Evolutionary conservation across 2,797 vertebrate species (phyloP).

Genomic region (Pangasius larnaudii): DNA sequence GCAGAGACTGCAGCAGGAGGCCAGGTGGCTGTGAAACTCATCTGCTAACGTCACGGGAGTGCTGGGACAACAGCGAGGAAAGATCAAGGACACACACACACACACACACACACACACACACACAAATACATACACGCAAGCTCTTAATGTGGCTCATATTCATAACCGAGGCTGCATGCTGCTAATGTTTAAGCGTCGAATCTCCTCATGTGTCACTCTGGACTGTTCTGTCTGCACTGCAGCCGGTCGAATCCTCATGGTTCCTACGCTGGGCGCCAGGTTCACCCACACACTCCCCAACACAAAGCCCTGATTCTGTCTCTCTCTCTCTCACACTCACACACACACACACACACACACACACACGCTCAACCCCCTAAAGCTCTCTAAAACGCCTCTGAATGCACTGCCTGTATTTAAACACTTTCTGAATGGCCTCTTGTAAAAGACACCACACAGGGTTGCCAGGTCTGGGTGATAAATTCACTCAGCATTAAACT

Average conservation of each 20-base stretch:
- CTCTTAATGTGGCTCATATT: not conserved
- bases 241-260: not conserved
- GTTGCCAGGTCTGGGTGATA: not conserved
- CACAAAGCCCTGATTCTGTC: slow-evolving; percentile 25
- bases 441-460: not conserved
- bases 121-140: not conserved
- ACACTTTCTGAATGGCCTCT: not conserved
- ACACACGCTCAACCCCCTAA: not conserved
- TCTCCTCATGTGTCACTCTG: not conserved
- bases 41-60: not conserved
- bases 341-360: not conserved
- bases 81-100: slow-evolving; percentile 18
- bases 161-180: not conserved
- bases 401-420: slow-evolving; percentile 20
- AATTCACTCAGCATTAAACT: not conserved
- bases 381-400: not conserved
- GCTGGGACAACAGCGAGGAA: not conserved
- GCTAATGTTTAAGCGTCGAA: not conserved
- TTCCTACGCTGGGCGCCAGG: not conserved
- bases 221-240: not conserved
- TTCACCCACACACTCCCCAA: slow-evolving; percentile 15
- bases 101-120: slow-evolving; percentile 2
- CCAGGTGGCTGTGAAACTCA: slow-evolving; percentile 13
- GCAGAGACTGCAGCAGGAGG: not conserved
- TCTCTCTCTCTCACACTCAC: not conserved